These are phyloP conservation scores for Lepilemur septentrionalis DNA, from an alignment of 2,797 vertebrate genomes.

Conservation along the genomic window DNA sequence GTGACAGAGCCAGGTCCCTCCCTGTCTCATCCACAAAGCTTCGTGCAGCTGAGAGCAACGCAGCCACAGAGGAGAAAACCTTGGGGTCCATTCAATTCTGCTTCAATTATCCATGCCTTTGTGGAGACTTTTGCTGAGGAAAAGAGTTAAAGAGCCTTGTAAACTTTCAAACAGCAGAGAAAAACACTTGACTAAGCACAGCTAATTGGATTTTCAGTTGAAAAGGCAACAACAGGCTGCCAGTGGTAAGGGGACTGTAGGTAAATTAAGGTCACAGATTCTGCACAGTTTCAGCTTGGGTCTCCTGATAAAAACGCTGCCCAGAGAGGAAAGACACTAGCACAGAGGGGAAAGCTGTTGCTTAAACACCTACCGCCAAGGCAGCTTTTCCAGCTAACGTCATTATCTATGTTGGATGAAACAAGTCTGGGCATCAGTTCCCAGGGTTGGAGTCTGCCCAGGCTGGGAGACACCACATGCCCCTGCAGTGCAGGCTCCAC, in stretches of 20 bases:
- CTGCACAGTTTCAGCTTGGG: neutral
- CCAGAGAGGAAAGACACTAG: neutral
- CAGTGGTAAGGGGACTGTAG: neutral
- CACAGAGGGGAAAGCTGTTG: neutral
- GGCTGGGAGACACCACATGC: fast-evolving
- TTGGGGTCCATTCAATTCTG: neutral
- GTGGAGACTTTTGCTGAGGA: neutral
- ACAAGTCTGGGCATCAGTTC: fast-evolving
- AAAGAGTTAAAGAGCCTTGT: neutral
- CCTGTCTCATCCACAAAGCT: neutral
- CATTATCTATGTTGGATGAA: neutral
- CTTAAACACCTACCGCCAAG: neutral
- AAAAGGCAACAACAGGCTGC: neutral
- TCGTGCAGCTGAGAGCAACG: neutral
- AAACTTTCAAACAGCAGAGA: neutral
- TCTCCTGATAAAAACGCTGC: neutral
- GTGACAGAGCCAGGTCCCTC: neutral
- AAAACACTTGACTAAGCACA: slow-evolving; percentile 40
- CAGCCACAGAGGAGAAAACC: neutral
- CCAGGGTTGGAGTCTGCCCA: fast-evolving
- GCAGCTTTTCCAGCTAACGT: neutral
- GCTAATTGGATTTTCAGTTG: slow-evolving; percentile 50
- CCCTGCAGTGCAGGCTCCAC: neutral
- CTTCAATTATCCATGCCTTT: neutral
- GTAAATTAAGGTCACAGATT: neutral